Evolutionary conservation across 2,797 vertebrate species (phyloP).

Genomic region (Loris lydekkerianus): DNA sequence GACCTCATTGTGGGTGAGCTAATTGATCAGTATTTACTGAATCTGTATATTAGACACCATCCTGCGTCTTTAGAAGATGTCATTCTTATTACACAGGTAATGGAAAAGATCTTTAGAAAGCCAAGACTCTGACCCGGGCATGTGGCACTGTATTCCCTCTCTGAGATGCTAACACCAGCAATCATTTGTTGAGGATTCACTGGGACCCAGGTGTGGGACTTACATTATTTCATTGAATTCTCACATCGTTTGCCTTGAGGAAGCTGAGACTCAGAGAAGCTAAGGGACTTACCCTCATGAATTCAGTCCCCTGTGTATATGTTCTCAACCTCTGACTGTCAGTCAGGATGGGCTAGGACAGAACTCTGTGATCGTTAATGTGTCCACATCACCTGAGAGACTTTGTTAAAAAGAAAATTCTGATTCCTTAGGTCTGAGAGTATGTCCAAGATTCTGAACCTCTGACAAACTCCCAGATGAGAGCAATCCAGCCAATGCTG

Average conservation of each 20-base stretch:
- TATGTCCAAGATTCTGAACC: neutral
- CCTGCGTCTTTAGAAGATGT: conserved; percentile 29
- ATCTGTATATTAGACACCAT: conserved; percentile 40
- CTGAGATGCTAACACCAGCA: neutral
- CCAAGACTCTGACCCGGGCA: neutral
- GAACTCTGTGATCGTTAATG: neutral
- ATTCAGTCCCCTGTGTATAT: fast-evolving
- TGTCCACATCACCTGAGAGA: neutral
- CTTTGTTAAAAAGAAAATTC: neutral
- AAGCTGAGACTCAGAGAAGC: neutral
- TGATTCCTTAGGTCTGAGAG: neutral
- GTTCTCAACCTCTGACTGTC: neutral
- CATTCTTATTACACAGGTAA: neutral
- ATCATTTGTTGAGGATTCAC: neutral
- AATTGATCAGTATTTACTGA: conserved; percentile 69
- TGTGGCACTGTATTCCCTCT: neutral
- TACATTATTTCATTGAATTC: neutral
- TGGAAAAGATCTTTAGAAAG: neutral
- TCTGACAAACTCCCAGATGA: neutral
- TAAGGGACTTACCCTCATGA: no score
- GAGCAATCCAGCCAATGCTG: neutral
- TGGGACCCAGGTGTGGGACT: no score
- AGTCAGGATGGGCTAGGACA: neutral
- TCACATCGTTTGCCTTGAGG: no score
- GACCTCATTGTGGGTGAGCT: conserved; percentile 35